Base-by-base conservation (phyloP, 2,797 vertebrate species). In the Eutrigla gurnardus region DNA sequence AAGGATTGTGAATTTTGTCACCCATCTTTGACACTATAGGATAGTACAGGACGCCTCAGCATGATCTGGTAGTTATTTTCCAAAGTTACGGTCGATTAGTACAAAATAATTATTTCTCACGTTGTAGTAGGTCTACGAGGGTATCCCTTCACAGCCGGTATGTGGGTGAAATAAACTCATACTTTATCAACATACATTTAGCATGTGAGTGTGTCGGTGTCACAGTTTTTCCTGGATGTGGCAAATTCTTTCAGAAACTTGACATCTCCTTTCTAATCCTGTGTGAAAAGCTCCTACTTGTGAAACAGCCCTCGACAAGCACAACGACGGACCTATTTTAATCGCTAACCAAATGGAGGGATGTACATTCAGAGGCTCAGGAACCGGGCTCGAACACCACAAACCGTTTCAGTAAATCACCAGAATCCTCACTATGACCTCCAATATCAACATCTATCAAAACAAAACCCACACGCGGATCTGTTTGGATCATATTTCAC, bases 401-500 rank as follows among this genome's bases (percentile, higher is more conserved):
- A 33, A 52, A 75, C 18, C 14, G 17, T 47, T 47, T 13, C 42
- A 67, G 35, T 7, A 47, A 33, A 75, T 57, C 10, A 15, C 52
- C 3, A 1, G 33, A 35, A 60, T 49, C 43, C 6, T 15, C 49
- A 49, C 15, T 4, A 17, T 32, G 57, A 66, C 46, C 33, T 62
- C 57, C n/a, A 18, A 61, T 46, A 10, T 14, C 25, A 69, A 25
- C 60, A 77, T 65, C 63, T 32, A 65, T 62, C 46, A 67, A 37
- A 70, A 37, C n/a, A 5, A 66, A 61, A 74, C 1, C 3, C 33
- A 61, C 10, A n/a, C 17, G 35, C 10, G 12, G n/a, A 67, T 76
- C 18, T 33, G 11, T 64, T 36, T 46, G 57, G 50, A 65, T 84
- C 50, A 18, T 54, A 17, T 77, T 75, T 79, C 75, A 70, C 14